These are phyloP conservation scores for Panopea generosa DNA, from an alignment of 2,888 invertebrate species.

Conservation along the genomic window DNA sequence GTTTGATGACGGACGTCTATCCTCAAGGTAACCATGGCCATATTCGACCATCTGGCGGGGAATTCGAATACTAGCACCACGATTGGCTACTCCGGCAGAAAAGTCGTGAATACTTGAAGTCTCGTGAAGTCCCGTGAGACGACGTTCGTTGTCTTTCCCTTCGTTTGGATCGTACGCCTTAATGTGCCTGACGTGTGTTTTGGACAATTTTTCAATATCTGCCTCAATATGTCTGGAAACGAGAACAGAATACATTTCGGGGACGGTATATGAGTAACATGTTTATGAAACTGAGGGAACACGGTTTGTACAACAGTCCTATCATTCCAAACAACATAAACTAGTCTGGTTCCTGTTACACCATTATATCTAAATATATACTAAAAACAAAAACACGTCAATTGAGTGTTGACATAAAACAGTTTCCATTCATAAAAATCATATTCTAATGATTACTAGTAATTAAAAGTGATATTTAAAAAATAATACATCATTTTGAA, in stretches of 20 bases:
- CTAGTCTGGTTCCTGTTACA: too few relatives aligned
- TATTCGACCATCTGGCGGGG: conserved; percentile 91
- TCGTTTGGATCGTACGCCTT: conserved; percentile 98
- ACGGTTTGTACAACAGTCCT: too few relatives aligned
- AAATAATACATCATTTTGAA: too few relatives aligned
- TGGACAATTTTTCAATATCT: conserved; percentile 97
- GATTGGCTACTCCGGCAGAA: conserved; percentile 95
- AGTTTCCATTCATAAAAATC: too few relatives aligned
- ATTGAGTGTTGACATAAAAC: too few relatives aligned
- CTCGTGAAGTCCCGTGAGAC: conserved; percentile 97
- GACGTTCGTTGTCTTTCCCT: conserved; percentile 98
- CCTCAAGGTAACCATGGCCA: conserved; percentile 95
- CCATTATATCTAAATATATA: too few relatives aligned
- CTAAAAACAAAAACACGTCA: too few relatives aligned
- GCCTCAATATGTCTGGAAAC: conserved; percentile 95
- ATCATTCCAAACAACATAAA: too few relatives aligned
- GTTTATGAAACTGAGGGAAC: too few relatives aligned
- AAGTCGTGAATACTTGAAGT: conserved; percentile 99
- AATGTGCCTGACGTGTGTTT: conserved; percentile 96
- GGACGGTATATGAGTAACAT: too few relatives aligned
- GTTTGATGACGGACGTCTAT: conserved; percentile 89
- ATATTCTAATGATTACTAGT: too few relatives aligned
- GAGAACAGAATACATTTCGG: neutral
- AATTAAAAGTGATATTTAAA: too few relatives aligned
- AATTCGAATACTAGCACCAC: conserved; percentile 94